Percentiles rank a stretch among this genome's conserved stretches.
Evolutionary conservation across 2,797 vertebrate genomes (phyloP).

Genomic region (Smutsia temminckii): DNA sequence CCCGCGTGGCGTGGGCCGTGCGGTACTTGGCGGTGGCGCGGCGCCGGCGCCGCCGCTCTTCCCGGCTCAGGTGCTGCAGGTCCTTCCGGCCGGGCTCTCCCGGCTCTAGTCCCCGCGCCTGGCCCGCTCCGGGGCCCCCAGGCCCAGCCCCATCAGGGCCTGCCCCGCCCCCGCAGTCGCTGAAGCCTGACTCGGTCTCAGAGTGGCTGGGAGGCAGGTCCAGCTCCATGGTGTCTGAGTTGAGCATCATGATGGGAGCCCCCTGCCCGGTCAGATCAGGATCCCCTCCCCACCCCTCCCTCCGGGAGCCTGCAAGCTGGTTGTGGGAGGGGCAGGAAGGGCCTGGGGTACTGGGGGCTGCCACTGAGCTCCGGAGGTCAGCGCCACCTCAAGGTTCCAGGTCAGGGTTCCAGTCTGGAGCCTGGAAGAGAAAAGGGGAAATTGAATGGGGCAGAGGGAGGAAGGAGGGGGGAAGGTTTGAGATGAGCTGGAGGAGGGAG

Average conservation of each 20-base stretch:
- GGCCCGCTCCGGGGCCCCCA: conserved; percentile 17
- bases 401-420: conserved; percentile 21
- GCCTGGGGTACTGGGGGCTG: conserved; percentile 33
- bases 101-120: conserved; percentile 68
- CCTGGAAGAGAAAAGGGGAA: conserved; percentile 70
- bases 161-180: conserved; percentile 79
- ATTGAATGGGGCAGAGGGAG: not conserved
- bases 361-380: conserved; percentile 49
- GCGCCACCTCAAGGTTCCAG: conserved; percentile 67
- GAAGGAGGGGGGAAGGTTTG: not conserved
- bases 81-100: conserved; percentile 80
- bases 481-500: not conserved
- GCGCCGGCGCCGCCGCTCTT: conserved; percentile 83
- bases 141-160: conserved; percentile 51
- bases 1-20: conserved; percentile 87
- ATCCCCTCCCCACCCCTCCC: conserved; percentile 57
- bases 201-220: conserved; percentile 82
- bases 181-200: conserved; percentile 83
- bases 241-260: conserved; percentile 84
- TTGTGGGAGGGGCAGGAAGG: conserved; percentile 68
- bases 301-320: not conserved
- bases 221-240: conserved; percentile 84
- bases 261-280: not conserved
- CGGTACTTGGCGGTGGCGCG: conserved; percentile 87
- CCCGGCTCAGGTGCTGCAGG: conserved; percentile 85